Evolutionary conservation across 37 sponge, comb jelly and placozoan species (phyloP).

Genomic region (Petrosia ficiformis): DNA sequence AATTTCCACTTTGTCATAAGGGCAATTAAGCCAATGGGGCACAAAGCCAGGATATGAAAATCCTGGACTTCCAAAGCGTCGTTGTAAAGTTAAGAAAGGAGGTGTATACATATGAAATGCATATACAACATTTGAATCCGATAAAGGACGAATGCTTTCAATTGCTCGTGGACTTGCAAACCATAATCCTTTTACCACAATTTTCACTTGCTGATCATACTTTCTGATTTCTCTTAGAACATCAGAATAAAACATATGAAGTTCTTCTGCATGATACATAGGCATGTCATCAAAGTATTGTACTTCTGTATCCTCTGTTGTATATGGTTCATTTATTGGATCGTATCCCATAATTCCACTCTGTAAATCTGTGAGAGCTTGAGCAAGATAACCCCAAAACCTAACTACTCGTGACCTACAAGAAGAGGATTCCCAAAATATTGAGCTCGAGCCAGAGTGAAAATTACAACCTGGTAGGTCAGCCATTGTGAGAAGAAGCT

Average conservation of each 20-base stretch:
- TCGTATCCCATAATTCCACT: slow-evolving; percentile 44
- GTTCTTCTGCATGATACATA: background rate
- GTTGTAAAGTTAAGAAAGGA: slow-evolving; percentile 1
- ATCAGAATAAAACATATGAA: slow-evolving; percentile 22
- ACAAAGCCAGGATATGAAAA: background rate
- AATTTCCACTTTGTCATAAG: background rate
- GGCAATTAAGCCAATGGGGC: background rate
- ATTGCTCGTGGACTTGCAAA: slow-evolving; percentile 35
- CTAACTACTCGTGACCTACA: slow-evolving; percentile 5
- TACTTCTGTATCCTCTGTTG: slow-evolving; percentile 8
- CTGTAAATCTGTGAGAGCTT: slow-evolving; percentile 13
- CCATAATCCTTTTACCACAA: slow-evolving; percentile 18
- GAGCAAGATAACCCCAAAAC: slow-evolving; percentile 41
- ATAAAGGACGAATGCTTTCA: slow-evolving; percentile 10
- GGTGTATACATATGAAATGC: slow-evolving; percentile 46
- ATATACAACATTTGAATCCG: slow-evolving; percentile 33
- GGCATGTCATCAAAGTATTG: slow-evolving; percentile 29
- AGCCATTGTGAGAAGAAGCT: slow-evolving; percentile 32
- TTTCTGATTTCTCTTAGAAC: slow-evolving; percentile 18
- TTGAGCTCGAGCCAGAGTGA: background rate
- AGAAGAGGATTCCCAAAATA: slow-evolving; percentile 2
- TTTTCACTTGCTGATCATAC: slow-evolving; percentile 15
- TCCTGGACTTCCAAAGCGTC: background rate
- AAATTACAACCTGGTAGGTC: slow-evolving; percentile 45
- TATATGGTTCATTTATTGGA: slow-evolving; percentile 58